Evolutionary conservation across 2,797 vertebrate genomes (phyloP).

Genomic region (Clangula hyemalis): DNA sequence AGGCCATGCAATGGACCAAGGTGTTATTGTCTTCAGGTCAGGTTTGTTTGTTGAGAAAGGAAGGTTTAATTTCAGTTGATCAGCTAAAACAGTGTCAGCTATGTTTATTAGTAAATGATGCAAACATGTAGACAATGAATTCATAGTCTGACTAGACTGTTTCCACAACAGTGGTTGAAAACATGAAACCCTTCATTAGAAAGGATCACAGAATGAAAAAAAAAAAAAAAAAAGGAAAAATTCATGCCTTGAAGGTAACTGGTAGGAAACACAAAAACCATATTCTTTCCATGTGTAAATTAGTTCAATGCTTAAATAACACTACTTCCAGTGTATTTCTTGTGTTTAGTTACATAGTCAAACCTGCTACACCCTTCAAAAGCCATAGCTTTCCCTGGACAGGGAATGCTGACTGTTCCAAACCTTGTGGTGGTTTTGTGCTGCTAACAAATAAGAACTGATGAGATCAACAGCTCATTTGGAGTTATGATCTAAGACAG

Average conservation of each 20-base stretch:
- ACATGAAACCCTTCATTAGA: slow-evolving; percentile 36
- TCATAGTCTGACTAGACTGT: slow-evolving; percentile 25
- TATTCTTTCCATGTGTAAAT: neutral
- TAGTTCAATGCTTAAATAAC: neutral
- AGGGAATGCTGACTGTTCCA: slow-evolving; percentile 8
- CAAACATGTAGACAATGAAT: slow-evolving; percentile 26
- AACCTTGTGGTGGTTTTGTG: slow-evolving; percentile 10
- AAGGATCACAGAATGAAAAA: neutral
- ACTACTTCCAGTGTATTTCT: neutral
- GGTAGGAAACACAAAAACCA: neutral
- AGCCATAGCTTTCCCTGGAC: neutral
- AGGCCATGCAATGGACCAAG: neutral
- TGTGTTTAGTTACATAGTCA: neutral
- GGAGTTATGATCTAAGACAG: slow-evolving; percentile 10
- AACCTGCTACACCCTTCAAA: neutral
- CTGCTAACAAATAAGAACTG: slow-evolving; percentile 2
- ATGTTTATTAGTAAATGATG: slow-evolving; percentile 63
- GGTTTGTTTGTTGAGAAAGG: slow-evolving; percentile 50
- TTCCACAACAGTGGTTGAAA: slow-evolving; percentile 50
- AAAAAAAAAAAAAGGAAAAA: neutral
- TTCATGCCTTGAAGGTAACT: neutral
- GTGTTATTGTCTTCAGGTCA: slow-evolving; percentile 59
- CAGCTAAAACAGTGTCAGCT: slow-evolving; percentile 49
- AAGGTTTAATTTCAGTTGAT: slow-evolving; percentile 56
- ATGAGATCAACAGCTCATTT: slow-evolving; percentile 37